Conservation (phyloP, 1,140 invertebrate genomes). For the Brachionus paranguensis region DNA sequence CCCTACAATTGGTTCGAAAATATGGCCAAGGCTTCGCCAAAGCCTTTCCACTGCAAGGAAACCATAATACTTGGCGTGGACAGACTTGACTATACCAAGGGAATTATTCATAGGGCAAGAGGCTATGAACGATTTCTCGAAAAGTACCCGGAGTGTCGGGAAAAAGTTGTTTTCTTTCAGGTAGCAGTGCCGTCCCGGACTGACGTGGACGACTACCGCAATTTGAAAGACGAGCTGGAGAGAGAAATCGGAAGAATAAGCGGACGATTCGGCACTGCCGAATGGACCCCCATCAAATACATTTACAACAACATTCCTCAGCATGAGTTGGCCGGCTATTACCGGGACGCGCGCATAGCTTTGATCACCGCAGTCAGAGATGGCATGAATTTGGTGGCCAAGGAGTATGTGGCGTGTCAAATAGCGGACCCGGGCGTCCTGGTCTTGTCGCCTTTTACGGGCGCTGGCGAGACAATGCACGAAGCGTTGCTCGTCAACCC, state of each 20-base stretch:
- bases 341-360: conserved; percentile 73
- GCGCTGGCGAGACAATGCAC: conserved; percentile 61
- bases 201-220: conserved; percentile 81
- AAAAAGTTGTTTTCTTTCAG: conserved; percentile 71
- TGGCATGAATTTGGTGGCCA: conserved; percentile 87
- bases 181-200: conserved; percentile 81
- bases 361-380: conserved; percentile 79
- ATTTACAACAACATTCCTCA: conserved; percentile 79
- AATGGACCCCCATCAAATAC: conserved; percentile 83
- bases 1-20: conserved; percentile 78
- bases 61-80: conserved; percentile 77
- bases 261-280: conserved; percentile 68
- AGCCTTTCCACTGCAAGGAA: conserved; percentile 56
- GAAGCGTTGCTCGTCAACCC: conserved; percentile 81
- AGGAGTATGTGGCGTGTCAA: conserved; percentile 85
- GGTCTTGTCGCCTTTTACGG: conserved; percentile 80
- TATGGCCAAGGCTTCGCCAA: conserved; percentile 68
- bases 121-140: conserved; percentile 76
- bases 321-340: conserved; percentile 72
- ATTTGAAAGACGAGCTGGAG: conserved; percentile 82
- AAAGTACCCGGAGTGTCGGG: conserved; percentile 76
- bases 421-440: conserved; percentile 75
- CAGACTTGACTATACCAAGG: conserved; percentile 83
- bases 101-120: conserved; percentile 72
- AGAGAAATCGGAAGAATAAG: conserved; percentile 79